These are phyloP conservation scores for Pipistrellus kuhlii DNA, from an alignment of 2,797 vertebrate species.

Conservation along the genomic window DNA sequence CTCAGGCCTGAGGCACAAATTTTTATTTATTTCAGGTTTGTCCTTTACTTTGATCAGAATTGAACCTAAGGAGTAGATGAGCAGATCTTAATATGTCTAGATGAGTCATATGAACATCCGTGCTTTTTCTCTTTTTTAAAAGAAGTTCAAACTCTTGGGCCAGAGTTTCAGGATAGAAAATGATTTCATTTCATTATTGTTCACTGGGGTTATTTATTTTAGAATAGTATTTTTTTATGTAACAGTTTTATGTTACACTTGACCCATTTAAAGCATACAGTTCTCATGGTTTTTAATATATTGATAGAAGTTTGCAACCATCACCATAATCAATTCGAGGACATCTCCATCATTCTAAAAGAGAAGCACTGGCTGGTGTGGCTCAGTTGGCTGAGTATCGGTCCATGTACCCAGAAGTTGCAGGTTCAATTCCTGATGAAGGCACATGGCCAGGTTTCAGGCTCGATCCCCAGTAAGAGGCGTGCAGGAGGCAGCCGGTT, in stretches of 20 bases:
- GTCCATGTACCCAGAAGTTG: background rate
- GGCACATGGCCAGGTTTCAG: background rate
- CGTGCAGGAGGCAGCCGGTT: background rate
- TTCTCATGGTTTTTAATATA: constrained; percentile 29
- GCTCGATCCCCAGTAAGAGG: background rate
- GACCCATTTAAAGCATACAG: constrained; percentile 19
- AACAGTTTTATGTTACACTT: background rate
- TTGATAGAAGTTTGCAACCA: constrained; percentile 7
- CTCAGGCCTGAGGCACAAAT: background rate
- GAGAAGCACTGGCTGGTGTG: background rate
- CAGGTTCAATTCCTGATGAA: background rate
- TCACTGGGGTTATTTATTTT: constrained; percentile 25
- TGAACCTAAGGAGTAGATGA: background rate
- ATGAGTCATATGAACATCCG: background rate
- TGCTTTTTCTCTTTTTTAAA: background rate
- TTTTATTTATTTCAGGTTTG: background rate
- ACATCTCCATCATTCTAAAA: constrained; percentile 21
- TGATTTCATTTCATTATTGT: constrained; percentile 29
- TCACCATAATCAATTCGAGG: constrained; percentile 31
- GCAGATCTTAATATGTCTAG: constrained; percentile 41
- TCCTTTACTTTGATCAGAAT: background rate
- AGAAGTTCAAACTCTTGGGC: background rate
- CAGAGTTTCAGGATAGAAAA: constrained; percentile 16
- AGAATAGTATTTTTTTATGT: constrained; percentile 25
- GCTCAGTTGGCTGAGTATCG: background rate